Evolutionary conservation across 1,140 invertebrate genomes (phyloP).

Genomic region (Bicyclus anynana): DNA sequence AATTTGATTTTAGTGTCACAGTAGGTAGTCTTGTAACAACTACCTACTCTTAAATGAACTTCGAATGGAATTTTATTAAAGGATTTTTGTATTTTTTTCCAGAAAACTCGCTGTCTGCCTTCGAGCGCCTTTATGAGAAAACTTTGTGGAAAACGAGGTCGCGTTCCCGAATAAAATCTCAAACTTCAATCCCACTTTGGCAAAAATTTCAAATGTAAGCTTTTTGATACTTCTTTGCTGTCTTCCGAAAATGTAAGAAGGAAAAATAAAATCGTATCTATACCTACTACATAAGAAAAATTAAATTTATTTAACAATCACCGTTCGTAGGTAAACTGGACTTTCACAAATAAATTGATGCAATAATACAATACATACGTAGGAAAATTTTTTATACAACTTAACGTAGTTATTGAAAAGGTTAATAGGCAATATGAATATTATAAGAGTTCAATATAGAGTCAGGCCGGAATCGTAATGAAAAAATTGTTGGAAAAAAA

Average conservation of each 20-base stretch:
- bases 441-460: constrained; percentile 11
- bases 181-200: constrained; percentile 55
- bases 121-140: constrained; percentile 42
- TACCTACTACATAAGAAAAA: too few relatives aligned
- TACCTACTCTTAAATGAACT: background rate
- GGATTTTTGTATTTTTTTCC: constrained; percentile 30
- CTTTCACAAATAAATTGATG: background rate
- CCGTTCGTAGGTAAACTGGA: background rate
- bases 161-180: constrained; percentile 55
- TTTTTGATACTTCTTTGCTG: constrained; percentile 17
- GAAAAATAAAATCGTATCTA: too few relatives aligned
- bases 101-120: constrained; percentile 16
- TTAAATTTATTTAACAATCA: background rate
- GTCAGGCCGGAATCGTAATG: constrained; percentile 16
- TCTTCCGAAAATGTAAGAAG: background rate
- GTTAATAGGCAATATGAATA: constrained; percentile 12
- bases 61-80: constrained; percentile 13
- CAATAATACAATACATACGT: background rate
- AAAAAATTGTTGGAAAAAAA: constrained; percentile 47
- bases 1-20: too few relatives aligned
- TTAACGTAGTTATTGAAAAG: constrained; percentile 4
- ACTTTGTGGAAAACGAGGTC: constrained; percentile 40
- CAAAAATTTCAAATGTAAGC: constrained; percentile 18
- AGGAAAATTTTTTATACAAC: background rate
- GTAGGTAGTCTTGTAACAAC: too few relatives aligned